Percentiles rank a stretch among this genome's conserved stretches.
phyloP scores from a whole-genome alignment of 1,140 invertebrate species.

The Maniola jurtina region DNA sequence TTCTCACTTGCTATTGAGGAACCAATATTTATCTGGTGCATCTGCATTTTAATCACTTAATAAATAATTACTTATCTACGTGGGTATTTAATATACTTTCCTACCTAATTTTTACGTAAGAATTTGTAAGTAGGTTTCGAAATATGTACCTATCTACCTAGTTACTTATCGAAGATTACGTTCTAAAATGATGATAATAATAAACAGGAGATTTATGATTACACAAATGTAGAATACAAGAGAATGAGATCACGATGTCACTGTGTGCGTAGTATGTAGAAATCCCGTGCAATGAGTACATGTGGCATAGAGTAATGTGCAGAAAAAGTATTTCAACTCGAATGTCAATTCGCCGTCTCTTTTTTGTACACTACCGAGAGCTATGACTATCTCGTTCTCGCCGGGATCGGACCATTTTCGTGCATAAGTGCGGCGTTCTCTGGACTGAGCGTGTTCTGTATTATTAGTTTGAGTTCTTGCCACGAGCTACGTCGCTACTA shows the following conservation, averaged over 20 bases:
- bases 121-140: too few relatives aligned
- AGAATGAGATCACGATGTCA: constrained; percentile 47
- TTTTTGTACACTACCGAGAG: background rate
- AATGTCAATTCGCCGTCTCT: background rate
- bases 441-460: constrained; percentile 47
- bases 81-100: too few relatives aligned
- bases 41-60: too few relatives aligned
- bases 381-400: constrained; percentile 20
- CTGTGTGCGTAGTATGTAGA: constrained; percentile 39
- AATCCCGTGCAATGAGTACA: constrained; percentile 26
- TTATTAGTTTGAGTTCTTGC: constrained; percentile 44
- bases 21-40: too few relatives aligned
- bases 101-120: too few relatives aligned
- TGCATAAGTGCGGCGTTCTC: constrained; percentile 32
- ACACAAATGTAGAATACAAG: constrained; percentile 35
- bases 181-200: background rate
- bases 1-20: too few relatives aligned
- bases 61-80: too few relatives aligned
- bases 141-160: too few relatives aligned
- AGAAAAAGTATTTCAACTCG: background rate
- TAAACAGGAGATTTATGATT: background rate
- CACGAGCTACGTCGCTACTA: constrained; percentile 44
- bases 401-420: constrained; percentile 8
- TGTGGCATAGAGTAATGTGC: constrained; percentile 44
- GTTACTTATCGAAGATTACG: too few relatives aligned